Evolutionary conservation across 1,140 invertebrate species (phyloP), one percentile per base, ranked within the genome.

Genomic region (Ptiloglossa arizonensis): DNA sequence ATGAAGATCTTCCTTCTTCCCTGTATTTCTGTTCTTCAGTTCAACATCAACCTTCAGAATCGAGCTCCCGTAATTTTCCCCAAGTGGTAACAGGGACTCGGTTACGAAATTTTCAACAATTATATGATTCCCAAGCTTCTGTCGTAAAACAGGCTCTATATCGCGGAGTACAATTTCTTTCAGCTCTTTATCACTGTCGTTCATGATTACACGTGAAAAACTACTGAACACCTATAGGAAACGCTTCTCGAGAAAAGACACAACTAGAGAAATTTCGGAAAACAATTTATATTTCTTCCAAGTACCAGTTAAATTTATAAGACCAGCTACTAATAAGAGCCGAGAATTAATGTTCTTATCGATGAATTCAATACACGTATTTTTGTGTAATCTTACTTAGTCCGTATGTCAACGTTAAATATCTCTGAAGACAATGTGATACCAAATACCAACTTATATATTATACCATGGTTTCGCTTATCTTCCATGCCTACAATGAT

Each of bases 11-110:
- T 91, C 83, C 13, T 83, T 56, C 19, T 83, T n/a, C 15, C 48
- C 74, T 0, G 82, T 24, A 15, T 81, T 71, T 1, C 72, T n/a
- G 1, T 80, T 75, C 8, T 68, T 87, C 1, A 92, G 73, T 6
- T 79, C 56, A 0, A 90, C 88, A 11, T 89, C 69, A 0, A 95
- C 89, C 8, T 89, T 88, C 1, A 94, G 80, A 77, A 95, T 94
- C 0, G 92, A 82, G 87, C 94, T 94, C 6, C 94, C 94, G 79
- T 94, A 95, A 88, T 95, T 95, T 80, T 95, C 94, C 1, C 94
- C 94, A 0, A 92, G 91, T 57, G 92, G 88, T 6, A 91, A 48
- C 27, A 93, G 35, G 3, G 59, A 41, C n/a, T 79, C 69, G 0
- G 79, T 81, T 5, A 64, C 75, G 15, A 80, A 87, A 63, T 82